Percentiles rank a stretch among this genome's conserved stretches.
phyloP scores from a whole-genome alignment of 1,140 invertebrate genomes.

The Zaprionus vittiger region DNA sequence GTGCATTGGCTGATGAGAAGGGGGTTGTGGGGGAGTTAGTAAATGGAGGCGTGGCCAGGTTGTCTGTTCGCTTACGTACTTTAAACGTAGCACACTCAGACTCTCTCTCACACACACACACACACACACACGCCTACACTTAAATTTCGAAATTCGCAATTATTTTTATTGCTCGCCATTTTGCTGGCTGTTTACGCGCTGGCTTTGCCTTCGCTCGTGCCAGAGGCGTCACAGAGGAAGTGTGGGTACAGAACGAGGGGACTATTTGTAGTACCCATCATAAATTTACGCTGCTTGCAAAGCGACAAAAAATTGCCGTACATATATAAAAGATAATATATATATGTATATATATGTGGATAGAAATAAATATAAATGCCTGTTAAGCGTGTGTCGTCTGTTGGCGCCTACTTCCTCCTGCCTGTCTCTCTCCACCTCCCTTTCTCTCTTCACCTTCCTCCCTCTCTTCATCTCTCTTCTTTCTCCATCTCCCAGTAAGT shows the following conservation, averaged over 20 bases:
- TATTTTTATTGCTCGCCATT: conserved; percentile 80
- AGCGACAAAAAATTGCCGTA: background rate
- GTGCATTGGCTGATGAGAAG: conserved; percentile 23
- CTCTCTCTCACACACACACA: conserved; percentile 13
- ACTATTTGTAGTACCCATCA: conserved; percentile 49
- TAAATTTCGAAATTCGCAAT: conserved; percentile 82
- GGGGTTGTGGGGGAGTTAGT: background rate
- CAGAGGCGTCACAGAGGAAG: background rate
- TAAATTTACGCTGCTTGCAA: conserved; percentile 57
- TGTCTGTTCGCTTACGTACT: conserved; percentile 42
- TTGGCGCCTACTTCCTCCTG: background rate
- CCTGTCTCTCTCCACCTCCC: background rate
- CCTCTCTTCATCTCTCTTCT: background rate
- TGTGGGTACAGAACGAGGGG: background rate
- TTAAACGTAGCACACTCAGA: conserved; percentile 56
- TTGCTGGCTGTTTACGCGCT: conserved; percentile 55
- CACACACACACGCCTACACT: conserved; percentile 57
- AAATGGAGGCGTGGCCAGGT: background rate
- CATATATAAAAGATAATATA: conserved; percentile 18
- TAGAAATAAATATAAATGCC: conserved; percentile 68
- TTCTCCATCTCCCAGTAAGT: background rate
- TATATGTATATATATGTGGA: conserved; percentile 23
- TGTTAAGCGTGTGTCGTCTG: conserved; percentile 48
- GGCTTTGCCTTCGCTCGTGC: conserved; percentile 34
- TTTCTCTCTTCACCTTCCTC: background rate